A percentile compares a stretch with the other conserved stretches of the same genome.
Evolutionary conservation across 2,113 vertebrate genomes (phyloP).

Genomic region (Eleginops maclovinus): DNA sequence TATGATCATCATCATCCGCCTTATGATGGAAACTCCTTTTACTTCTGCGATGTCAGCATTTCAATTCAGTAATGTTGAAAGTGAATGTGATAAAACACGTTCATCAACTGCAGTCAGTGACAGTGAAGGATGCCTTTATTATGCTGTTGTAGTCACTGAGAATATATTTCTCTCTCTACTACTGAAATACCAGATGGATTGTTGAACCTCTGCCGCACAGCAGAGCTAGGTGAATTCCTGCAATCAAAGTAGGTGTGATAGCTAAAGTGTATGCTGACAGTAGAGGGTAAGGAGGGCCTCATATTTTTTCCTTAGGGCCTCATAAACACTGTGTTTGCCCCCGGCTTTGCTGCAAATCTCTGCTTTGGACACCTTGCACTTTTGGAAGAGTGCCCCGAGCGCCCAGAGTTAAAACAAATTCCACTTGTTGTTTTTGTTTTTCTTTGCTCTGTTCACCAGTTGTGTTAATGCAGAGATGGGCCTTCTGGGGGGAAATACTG

Average conservation of each 20-base stretch:
- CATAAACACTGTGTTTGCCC: conserved; percentile 43
- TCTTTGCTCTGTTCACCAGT: conserved; percentile 15
- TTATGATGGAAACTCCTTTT: not conserved
- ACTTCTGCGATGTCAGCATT: conserved; percentile 15
- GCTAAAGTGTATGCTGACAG: conserved; percentile 10
- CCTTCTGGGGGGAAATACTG: conserved; percentile 5
- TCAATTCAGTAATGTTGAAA: conserved; percentile 4
- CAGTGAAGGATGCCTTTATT: not conserved
- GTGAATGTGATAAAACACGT: conserved; percentile 8
- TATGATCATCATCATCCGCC: not conserved
- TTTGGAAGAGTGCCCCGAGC: conserved; percentile 47
- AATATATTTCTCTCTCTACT: not conserved
- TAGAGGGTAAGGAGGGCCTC: conserved; percentile 6
- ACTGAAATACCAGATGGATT: not conserved
- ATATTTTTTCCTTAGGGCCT: conserved; percentile 22
- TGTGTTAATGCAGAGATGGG: conserved; percentile 28
- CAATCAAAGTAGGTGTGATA: conserved; percentile 18
- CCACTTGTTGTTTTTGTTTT: conserved; percentile 39
- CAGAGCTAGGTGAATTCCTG: not conserved
- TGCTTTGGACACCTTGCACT: conserved; percentile 48
- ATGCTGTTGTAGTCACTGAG: conserved; percentile 7
- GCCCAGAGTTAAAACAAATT: conserved; percentile 32
- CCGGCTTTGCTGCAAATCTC: conserved; percentile 37
- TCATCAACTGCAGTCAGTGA: not conserved
- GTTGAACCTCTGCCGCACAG: conserved; percentile 12